Evolutionary conservation across 2,797 vertebrate genomes (phyloP).

Genomic region (Hemibagrus guttatus): DNA sequence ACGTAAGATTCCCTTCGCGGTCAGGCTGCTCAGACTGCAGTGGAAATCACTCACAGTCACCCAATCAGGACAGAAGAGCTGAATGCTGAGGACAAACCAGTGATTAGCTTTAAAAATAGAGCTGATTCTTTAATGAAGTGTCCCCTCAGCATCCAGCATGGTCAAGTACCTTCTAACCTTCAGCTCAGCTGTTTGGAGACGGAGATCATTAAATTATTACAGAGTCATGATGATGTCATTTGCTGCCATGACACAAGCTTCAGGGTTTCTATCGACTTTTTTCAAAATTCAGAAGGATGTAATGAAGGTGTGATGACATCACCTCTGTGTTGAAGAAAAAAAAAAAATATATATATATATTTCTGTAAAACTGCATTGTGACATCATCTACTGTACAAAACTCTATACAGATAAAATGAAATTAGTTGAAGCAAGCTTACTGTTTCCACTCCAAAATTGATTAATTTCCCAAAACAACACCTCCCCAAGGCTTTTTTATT

Average conservation of each 20-base stretch:
- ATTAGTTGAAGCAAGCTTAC: background rate
- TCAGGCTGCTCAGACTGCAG: background rate
- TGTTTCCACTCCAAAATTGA: background rate
- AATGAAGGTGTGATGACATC: background rate
- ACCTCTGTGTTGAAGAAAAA: too few relatives aligned
- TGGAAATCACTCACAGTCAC: background rate
- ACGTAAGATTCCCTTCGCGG: background rate
- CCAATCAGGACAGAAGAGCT: slow-evolving; percentile 18
- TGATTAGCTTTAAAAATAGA: background rate
- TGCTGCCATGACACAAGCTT: background rate
- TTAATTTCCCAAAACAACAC: background rate
- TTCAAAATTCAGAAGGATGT: too few relatives aligned
- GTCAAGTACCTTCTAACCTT: background rate
- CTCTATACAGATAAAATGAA: too few relatives aligned
- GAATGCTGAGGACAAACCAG: background rate
- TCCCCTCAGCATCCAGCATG: background rate
- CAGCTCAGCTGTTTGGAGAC: background rate
- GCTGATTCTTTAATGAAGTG: slow-evolving; percentile 7
- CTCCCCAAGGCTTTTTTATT: background rate
- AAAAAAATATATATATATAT: too few relatives aligned
- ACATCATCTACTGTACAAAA: too few relatives aligned
- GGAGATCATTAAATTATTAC: background rate
- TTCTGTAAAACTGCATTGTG: too few relatives aligned
- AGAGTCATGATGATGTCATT: background rate
- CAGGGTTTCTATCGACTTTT: background rate